Evolutionary conservation across 1,140 invertebrate genomes (phyloP).

Genomic region (Camponotus floridanus): DNA sequence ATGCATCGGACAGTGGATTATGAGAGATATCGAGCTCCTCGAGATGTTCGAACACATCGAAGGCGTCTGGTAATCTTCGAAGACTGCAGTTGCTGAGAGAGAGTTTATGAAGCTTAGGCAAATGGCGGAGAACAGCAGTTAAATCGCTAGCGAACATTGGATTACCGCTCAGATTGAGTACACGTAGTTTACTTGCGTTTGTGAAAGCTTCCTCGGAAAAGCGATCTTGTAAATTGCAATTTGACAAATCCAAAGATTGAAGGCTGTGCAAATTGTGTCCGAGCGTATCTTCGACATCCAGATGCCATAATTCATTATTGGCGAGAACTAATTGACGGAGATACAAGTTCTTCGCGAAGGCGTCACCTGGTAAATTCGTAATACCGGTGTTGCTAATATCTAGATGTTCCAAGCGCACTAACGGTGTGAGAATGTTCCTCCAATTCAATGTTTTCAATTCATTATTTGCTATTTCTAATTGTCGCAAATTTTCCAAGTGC

Average conservation of each 20-base stretch:
- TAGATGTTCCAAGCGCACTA: conserved; percentile 88
- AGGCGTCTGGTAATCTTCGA: conserved; percentile 88
- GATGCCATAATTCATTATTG: conserved; percentile 89
- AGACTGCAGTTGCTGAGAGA: conserved; percentile 90
- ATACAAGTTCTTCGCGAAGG: conserved; percentile 89
- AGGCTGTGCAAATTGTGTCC: conserved; percentile 89
- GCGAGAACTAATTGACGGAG: conserved; percentile 89
- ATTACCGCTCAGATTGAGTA: conserved; percentile 90
- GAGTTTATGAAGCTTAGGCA: conserved; percentile 89
- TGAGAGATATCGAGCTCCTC: conserved; percentile 90
- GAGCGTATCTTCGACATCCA: conserved; percentile 89
- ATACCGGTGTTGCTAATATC: conserved; percentile 89
- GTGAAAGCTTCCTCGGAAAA: conserved; percentile 90
- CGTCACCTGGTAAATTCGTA: conserved; percentile 88
- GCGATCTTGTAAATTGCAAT: conserved; percentile 89
- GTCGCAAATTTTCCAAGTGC: conserved; percentile 88
- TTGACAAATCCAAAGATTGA: conserved; percentile 90
- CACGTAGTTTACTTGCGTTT: conserved; percentile 89
- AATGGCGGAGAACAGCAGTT: conserved; percentile 89
- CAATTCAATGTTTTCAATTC: conserved; percentile 87
- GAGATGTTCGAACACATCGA: conserved; percentile 89
- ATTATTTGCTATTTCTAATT: conserved; percentile 89
- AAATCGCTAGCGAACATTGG: conserved; percentile 89
- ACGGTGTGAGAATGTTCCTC: conserved; percentile 87
- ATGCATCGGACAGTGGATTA: conserved; percentile 90